A percentile compares a stretch with the other conserved stretches of the same genome.
Evolutionary conservation across 2,888 invertebrate genomes (phyloP).

Genomic region (Caradrina kadenii): DNA sequence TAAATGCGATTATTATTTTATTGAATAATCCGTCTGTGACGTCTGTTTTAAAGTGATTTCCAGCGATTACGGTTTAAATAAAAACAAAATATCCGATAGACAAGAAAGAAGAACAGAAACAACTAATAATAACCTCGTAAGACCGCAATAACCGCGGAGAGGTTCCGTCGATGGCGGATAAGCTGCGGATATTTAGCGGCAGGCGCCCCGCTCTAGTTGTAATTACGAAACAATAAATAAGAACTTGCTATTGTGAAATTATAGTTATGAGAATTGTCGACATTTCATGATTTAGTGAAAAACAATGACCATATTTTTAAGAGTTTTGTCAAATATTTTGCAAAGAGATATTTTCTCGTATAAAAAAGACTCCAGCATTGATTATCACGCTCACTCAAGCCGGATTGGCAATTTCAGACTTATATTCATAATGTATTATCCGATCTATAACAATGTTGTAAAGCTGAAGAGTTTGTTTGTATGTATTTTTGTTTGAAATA

Average conservation of each 20-base stretch:
- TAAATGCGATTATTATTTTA: too few species aligned
- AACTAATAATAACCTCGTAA: constrained; percentile 33
- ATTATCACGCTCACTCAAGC: too few species aligned
- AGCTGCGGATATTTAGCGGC: constrained; percentile 54
- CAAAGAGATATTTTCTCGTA: too few species aligned
- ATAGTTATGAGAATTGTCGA: not conserved
- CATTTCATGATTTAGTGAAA: not conserved
- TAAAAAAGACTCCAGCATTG: too few species aligned
- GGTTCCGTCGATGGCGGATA: constrained; percentile 38
- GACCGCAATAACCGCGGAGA: constrained; percentile 46
- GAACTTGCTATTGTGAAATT: not conserved
- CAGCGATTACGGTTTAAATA: not conserved
- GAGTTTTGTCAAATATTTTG: too few species aligned
- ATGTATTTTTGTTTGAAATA: too few species aligned
- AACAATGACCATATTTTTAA: not conserved
- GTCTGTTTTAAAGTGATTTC: too few species aligned
- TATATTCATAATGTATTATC: too few species aligned
- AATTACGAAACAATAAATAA: constrained; percentile 46
- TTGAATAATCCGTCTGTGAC: too few species aligned
- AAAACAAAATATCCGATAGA: not conserved
- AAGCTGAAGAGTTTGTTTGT: too few species aligned
- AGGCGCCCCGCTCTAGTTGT: constrained; percentile 30
- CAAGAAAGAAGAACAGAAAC: not conserved
- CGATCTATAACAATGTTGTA: too few species aligned
- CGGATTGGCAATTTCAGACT: too few species aligned